phyloP scores from a whole-genome alignment of 2,888 invertebrate genomes.

The Temnothorax ravouxi region DNA sequence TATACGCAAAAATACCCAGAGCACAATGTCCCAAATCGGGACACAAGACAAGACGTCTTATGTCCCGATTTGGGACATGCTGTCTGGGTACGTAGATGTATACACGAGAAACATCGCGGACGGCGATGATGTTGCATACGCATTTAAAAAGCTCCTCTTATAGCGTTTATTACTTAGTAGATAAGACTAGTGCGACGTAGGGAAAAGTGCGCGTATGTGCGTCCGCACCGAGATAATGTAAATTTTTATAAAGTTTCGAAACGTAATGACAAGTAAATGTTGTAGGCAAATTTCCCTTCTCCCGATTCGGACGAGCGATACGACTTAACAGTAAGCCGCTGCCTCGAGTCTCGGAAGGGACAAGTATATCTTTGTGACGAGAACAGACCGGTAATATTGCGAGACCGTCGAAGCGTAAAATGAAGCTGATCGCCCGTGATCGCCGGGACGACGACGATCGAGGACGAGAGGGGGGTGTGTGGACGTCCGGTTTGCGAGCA shows the following conservation, averaged over 20 bases:
- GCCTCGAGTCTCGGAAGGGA: slow-evolving; percentile 25
- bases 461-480: slow-evolving; percentile 57
- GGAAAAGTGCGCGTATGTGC: slow-evolving; percentile 17
- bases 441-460: slow-evolving; percentile 55
- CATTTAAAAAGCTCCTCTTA: slow-evolving; percentile 42
- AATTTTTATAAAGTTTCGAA: slow-evolving; percentile 50
- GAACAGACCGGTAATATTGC: slow-evolving; percentile 25
- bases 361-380: slow-evolving; percentile 8
- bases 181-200: slow-evolving; percentile 42
- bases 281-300: neutral
- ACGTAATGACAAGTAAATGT: slow-evolving; percentile 8
- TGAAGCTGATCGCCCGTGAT: slow-evolving; percentile 15
- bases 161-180: slow-evolving; percentile 53
- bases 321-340: slow-evolving; percentile 35
- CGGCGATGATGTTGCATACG: slow-evolving; percentile 30
- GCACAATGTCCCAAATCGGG: too few relatives aligned
- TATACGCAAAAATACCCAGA: neutral
- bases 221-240: slow-evolving; percentile 31
- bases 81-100: neutral
- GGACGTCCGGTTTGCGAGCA: slow-evolving; percentile 23
- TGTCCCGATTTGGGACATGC: too few relatives aligned
- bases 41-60: neutral
- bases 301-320: slow-evolving; percentile 32
- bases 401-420: slow-evolving; percentile 28
- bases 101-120: neutral